Evolutionary conservation across 2,888 invertebrate genomes (phyloP).

Genomic region (Theodoxus fluviatilis): DNA sequence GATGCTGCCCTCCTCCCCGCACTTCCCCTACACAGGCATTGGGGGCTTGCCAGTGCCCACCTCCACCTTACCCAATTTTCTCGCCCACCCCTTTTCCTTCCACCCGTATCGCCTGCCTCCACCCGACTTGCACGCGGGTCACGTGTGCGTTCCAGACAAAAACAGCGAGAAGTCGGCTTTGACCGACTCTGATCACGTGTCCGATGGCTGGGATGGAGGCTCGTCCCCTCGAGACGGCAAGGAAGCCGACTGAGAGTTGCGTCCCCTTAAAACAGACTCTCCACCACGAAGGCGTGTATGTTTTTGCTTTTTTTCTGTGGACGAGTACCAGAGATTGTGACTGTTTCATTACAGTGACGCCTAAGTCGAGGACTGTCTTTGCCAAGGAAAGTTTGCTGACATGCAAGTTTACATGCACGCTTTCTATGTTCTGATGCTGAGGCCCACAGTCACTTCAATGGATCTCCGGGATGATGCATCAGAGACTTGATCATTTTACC

Average conservation of each 20-base stretch:
- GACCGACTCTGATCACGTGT: conserved; percentile 41
- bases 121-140: conserved; percentile 30
- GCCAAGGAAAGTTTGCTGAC: too few relatives aligned
- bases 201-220: conserved; percentile 44
- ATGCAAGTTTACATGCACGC: too few relatives aligned
- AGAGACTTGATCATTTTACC: too few relatives aligned
- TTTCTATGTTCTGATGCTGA: too few relatives aligned
- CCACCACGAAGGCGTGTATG: too few relatives aligned
- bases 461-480: too few relatives aligned
- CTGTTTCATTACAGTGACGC: too few relatives aligned
- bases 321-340: too few relatives aligned
- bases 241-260: conserved; percentile 30
- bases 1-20: conserved; percentile 33
- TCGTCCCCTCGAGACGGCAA: conserved; percentile 36
- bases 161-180: conserved; percentile 36
- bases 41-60: conserved; percentile 37
- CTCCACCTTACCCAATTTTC: conserved; percentile 38
- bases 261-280: not conserved
- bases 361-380: too few relatives aligned
- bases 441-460: too few relatives aligned
- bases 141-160: conserved; percentile 39
- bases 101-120: conserved; percentile 45
- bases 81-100: conserved; percentile 46
- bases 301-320: too few relatives aligned
- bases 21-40: conserved; percentile 35